These are phyloP conservation scores for Protonibea diacanthus DNA, from an alignment of 2,797 vertebrate genomes.

Conservation along the genomic window DNA sequence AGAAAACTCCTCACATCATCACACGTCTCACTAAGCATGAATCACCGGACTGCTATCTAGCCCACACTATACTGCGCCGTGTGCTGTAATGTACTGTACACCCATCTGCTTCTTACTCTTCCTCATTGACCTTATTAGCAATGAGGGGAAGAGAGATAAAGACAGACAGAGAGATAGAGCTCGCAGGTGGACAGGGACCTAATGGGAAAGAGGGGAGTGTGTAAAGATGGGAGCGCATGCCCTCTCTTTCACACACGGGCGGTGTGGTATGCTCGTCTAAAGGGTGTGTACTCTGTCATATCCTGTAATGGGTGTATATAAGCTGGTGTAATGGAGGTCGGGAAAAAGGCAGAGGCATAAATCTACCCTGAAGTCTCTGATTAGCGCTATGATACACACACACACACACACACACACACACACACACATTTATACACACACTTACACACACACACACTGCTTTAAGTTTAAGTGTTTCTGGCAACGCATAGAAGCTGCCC, in stretches of 20 bases:
- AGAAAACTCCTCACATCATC: conserved; percentile 79
- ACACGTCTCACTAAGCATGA: conserved; percentile 75
- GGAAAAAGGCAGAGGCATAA: conserved; percentile 85
- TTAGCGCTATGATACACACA: conserved; percentile 79
- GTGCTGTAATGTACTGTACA: conserved; percentile 75
- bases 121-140: conserved; percentile 84
- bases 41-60: conserved; percentile 69
- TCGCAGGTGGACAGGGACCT: conserved; percentile 79
- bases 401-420: conserved; percentile 43
- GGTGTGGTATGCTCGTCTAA: conserved; percentile 73
- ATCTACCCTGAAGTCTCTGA: conserved; percentile 85
- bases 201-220: conserved; percentile 76
- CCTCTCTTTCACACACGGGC: conserved; percentile 55
- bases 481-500: conserved; percentile 77
- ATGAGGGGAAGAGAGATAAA: conserved; percentile 69
- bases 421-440: conserved; percentile 44
- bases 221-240: conserved; percentile 58
- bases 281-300: conserved; percentile 86
- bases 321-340: conserved; percentile 86
- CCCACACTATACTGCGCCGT: conserved; percentile 45
- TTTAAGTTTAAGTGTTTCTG: conserved; percentile 85
- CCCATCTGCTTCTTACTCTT: conserved; percentile 77
- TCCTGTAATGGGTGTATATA: conserved; percentile 88
- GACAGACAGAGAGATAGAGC: conserved; percentile 67
- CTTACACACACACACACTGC: conserved; percentile 47